These are phyloP conservation scores for Didymodactylos carnosus DNA, from an alignment of 2,888 invertebrate genomes.

Conservation along the genomic window DNA sequence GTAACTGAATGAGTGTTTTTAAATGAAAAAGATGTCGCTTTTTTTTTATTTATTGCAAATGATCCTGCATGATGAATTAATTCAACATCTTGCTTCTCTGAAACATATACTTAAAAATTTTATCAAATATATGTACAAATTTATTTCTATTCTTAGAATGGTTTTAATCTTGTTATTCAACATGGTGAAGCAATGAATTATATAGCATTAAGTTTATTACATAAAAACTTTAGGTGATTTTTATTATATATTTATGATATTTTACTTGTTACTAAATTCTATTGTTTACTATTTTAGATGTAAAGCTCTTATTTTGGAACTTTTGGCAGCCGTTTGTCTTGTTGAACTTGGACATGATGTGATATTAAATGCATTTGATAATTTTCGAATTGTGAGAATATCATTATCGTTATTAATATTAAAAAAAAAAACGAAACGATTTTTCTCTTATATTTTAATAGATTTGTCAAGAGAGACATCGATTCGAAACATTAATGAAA, in stretches of 20 bases:
- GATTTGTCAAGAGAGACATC: constrained; percentile 45
- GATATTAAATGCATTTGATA: constrained; percentile 83
- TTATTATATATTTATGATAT: background rate
- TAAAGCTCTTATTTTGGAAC: constrained; percentile 82
- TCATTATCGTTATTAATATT: too few relatives aligned
- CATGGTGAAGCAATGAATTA: constrained; percentile 94
- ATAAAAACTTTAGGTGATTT: constrained; percentile 55
- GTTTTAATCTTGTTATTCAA: constrained; percentile 94
- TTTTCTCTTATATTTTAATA: background rate
- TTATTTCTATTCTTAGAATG: constrained; percentile 46
- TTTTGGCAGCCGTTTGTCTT: constrained; percentile 88
- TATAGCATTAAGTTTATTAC: constrained; percentile 83
- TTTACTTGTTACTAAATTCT: background rate
- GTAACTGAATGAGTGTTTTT: background rate
- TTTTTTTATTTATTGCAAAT: background rate
- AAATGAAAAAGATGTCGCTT: background rate
- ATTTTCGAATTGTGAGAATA: constrained; percentile 45
- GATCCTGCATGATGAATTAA: background rate
- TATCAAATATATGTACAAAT: background rate
- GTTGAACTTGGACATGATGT: constrained; percentile 98
- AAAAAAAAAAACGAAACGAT: constrained; percentile 23
- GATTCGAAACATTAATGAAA: constrained; percentile 91
- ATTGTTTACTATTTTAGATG: constrained; percentile 42
- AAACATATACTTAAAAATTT: background rate
- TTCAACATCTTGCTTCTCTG: background rate